Base-by-base conservation (phyloP, 2,888 invertebrate species). In the Melitaea athalia region DNA sequence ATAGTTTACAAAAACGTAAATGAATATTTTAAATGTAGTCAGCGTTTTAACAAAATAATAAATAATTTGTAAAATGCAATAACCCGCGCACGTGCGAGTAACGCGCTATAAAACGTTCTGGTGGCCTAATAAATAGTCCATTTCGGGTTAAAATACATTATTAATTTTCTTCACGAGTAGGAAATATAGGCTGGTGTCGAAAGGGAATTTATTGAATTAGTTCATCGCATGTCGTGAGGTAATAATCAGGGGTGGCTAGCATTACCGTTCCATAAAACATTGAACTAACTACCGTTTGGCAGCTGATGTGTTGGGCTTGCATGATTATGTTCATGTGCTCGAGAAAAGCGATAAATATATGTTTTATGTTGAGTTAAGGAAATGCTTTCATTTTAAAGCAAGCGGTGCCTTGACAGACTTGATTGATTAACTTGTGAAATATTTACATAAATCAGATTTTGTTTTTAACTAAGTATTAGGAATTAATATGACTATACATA, bases 121-220 rank as follows among this genome's bases (percentile, higher is more conserved):
- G 52, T 14, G 11, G 49, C 45, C 47, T 53, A 53, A 71, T 69
- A 69, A 67, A 67, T 69, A 69, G 61, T 50, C 64, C 61, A 67
- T 67, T 71, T 69, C 63, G 69, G 67, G 68, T 71, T 65, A 69
- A 72, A 67, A 69, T 63, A 68, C 70, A 68, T 71, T 70, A 70
- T 70, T 67, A 70, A 67, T 71, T 68, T 68, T 63, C 63, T 67
- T 60, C 63, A 65, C 64, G 67, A 70, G 62, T 59, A 65, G 64
- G 50, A 70, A 68, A 72, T 68, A 65, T 67, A 65, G 67, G 57
- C 24, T 17, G 63, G 60, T 59, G 70, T 72, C 70, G 64, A 69
- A 63, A 70, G 60, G 63, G 57, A 72, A 74, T 74, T 75, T 72
- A 72, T 72, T 70, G 69, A 73, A 72, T 72, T 70, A 70, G 71